A percentile compares a stretch with the other conserved stretches of the same genome.
Conservation (phyloP, 2,113 vertebrate genomes). For the Halichoeres trimaculatus region DNA sequence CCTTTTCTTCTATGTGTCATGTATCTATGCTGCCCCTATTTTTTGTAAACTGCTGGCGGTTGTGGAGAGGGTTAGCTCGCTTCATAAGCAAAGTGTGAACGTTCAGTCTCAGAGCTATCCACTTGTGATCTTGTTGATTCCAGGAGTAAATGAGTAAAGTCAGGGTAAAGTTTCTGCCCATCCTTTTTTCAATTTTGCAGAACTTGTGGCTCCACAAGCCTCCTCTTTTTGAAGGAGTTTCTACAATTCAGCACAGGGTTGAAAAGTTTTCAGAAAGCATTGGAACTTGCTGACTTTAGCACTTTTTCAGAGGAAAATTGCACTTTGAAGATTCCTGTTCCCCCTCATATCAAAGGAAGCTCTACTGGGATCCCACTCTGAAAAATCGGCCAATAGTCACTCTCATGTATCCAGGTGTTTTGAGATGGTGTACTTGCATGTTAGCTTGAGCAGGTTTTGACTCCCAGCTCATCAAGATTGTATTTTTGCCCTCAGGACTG, state of each 20-base stretch:
- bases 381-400: slow-evolving; percentile 28
- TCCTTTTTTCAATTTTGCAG: not conserved
- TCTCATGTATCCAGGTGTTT: not conserved
- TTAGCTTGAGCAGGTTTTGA: not conserved
- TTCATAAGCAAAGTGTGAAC: too few relatives aligned
- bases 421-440: not conserved
- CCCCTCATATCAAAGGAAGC: slow-evolving; percentile 19
- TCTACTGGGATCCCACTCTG: slow-evolving; percentile 19
- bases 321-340: slow-evolving; percentile 34
- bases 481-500: not conserved
- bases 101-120: too few relatives aligned
- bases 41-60: too few relatives aligned
- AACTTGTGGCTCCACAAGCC: slow-evolving; percentile 15
- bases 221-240: slow-evolving; percentile 7
- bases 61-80: too few relatives aligned
- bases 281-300: slow-evolving; percentile 32
- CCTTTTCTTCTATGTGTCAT: too few relatives aligned
- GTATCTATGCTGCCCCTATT: too few relatives aligned
- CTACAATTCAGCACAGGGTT: slow-evolving; percentile 22
- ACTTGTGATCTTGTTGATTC: too few relatives aligned
- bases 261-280: slow-evolving; percentile 32
- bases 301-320: slow-evolving; percentile 26
- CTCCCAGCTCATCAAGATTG: not conserved
- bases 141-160: too few relatives aligned
- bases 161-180: not conserved